phyloP scores from a whole-genome alignment of 2,113 vertebrate genomes.

The Amazona vittata region DNA sequence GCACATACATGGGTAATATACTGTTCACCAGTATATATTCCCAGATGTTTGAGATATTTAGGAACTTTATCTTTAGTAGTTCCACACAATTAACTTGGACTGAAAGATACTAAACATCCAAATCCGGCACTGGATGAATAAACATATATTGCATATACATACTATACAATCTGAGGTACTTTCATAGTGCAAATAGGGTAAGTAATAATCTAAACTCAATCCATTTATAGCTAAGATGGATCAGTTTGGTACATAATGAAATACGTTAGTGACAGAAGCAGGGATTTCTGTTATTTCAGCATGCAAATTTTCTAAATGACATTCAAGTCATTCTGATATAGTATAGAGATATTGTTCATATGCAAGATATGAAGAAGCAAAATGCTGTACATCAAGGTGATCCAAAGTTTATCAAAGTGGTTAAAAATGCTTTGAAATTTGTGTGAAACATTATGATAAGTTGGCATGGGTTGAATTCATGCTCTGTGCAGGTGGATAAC shows the following conservation, averaged over 20 bases:
- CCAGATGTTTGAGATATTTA: background rate
- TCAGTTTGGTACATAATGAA: background rate
- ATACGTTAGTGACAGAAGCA: background rate
- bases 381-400: background rate
- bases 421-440: background rate
- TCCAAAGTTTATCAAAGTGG: background rate
- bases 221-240: background rate
- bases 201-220: accelerated
- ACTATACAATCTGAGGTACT: background rate
- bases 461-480: background rate
- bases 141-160: background rate
- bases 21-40: background rate
- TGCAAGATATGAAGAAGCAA: background rate
- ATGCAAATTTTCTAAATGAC: background rate
- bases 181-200: background rate
- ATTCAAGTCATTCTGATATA: background rate
- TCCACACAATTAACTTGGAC: background rate
- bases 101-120: background rate
- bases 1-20: background rate
- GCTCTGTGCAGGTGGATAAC: background rate
- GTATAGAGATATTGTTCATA: background rate
- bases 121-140: background rate
- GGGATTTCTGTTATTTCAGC: background rate
- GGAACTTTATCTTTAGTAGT: background rate
- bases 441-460: background rate